Percentiles rank a stretch among this genome's conserved stretches.
phyloP scores from a whole-genome alignment of 2,797 vertebrate genomes.

The Eulemur albifrons region DNA sequence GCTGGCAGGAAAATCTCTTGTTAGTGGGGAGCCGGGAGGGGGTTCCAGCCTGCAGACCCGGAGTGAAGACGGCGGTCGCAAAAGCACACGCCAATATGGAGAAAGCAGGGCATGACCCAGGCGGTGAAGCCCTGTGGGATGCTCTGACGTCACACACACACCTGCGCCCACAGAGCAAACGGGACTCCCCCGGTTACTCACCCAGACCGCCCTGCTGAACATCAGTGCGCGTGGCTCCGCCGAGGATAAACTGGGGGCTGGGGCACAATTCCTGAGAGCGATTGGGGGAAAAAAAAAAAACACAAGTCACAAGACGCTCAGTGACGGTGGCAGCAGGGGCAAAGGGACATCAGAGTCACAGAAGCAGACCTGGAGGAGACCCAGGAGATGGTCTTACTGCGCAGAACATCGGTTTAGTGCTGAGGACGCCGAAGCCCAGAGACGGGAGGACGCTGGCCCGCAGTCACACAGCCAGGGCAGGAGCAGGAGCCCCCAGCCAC shows the following conservation, averaged over 20 bases:
- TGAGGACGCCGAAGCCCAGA: neutral
- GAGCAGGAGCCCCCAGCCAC: neutral
- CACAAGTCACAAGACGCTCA: neutral
- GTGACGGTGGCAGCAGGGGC: fast-evolving
- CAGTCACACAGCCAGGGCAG: neutral
- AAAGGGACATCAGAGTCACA: neutral
- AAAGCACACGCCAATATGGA: neutral
- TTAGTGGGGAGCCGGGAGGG: neutral
- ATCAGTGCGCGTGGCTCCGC: constrained; percentile 92
- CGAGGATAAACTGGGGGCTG: constrained; percentile 92
- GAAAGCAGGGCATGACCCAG: neutral
- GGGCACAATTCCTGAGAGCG: constrained; percentile 89
- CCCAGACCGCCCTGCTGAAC: constrained; percentile 93
- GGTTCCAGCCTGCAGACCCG: neutral
- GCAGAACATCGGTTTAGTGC: fast-evolving
- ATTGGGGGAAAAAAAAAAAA: neutral
- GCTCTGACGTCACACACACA: neutral
- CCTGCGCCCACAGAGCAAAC: neutral
- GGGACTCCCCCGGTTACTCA: constrained; percentile 78
- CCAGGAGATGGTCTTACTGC: fast-evolving
- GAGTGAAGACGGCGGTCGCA: too few species aligned
- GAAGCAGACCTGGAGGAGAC: neutral
- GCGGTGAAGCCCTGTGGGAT: neutral
- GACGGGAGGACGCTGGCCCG: neutral
- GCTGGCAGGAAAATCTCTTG: neutral